These are phyloP conservation scores for Symphodus melops DNA, from an alignment of 2,113 vertebrate species.

Conservation along the genomic window DNA sequence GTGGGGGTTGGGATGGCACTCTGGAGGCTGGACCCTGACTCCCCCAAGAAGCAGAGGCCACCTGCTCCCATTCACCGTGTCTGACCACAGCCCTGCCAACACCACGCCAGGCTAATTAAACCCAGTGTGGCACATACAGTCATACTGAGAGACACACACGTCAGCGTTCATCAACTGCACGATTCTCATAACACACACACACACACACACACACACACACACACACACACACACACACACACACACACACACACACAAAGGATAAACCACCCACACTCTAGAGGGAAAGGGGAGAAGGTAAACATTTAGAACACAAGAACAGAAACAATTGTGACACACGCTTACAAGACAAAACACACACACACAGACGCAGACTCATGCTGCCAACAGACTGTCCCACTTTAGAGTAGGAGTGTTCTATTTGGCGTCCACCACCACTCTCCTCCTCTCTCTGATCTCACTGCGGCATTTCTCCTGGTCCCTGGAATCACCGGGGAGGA, in stretches of 20 bases:
- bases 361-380: constrained; percentile 36
- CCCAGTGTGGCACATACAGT: constrained; percentile 70
- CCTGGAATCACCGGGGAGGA: constrained; percentile 36
- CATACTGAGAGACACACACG: constrained; percentile 62
- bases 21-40: constrained; percentile 50
- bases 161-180: constrained; percentile 55
- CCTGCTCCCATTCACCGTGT: constrained; percentile 74
- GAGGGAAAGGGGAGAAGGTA: constrained; percentile 27
- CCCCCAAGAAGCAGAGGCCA: constrained; percentile 71
- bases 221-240: constrained; percentile 58
- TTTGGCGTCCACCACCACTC: constrained; percentile 69
- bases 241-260: constrained; percentile 58
- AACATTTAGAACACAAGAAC: constrained; percentile 60
- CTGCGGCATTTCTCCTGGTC: constrained; percentile 50
- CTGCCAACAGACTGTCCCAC: constrained; percentile 76
- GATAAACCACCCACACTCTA: constrained; percentile 59
- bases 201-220: constrained; percentile 57
- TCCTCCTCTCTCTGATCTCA: constrained; percentile 61
- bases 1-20: constrained; percentile 1
- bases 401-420: constrained; percentile 71
- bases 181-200: constrained; percentile 58
- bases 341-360: constrained; percentile 25
- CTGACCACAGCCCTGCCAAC: constrained; percentile 64
- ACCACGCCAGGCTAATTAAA: constrained; percentile 77
- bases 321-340: constrained; percentile 57